phyloP scores from a whole-genome alignment of 2,797 vertebrate genomes.

The Notolepis coatsorum region DNA sequence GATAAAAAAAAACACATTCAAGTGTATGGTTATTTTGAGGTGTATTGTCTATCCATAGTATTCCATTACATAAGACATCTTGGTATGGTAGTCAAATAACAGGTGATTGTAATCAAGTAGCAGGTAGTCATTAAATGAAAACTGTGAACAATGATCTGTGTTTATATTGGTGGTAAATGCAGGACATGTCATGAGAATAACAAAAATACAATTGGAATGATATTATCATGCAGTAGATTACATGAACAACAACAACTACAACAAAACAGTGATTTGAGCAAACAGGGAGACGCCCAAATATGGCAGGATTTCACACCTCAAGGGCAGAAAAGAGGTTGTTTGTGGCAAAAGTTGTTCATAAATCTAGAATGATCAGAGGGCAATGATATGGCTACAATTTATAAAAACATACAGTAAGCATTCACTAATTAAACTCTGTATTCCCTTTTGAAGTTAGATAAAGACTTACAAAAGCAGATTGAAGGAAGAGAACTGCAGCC shows the following conservation, averaged over 20 bases:
- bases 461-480: slow-evolving; percentile 66
- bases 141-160: too few species aligned
- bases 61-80: too few species aligned
- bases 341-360: slow-evolving; percentile 54
- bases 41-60: too few species aligned
- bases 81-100: too few species aligned
- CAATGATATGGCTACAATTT: slow-evolving; percentile 58
- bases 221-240: not conserved
- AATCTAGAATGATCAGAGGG: slow-evolving; percentile 69
- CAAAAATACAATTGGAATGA: slow-evolving; percentile 5
- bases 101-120: too few species aligned
- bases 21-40: too few species aligned
- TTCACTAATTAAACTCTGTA: slow-evolving; percentile 71
- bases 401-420: too few species aligned
- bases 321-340: slow-evolving; percentile 25
- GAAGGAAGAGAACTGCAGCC: slow-evolving; percentile 58
- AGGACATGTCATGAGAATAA: too few species aligned
- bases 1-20: too few species aligned
- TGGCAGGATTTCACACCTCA: slow-evolving; percentile 9
- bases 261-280: slow-evolving; percentile 8
- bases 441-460: slow-evolving; percentile 61
- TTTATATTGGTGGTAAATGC: too few species aligned
- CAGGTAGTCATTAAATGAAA: too few species aligned
- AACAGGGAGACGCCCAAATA: slow-evolving; percentile 3
- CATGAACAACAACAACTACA: not conserved